phyloP scores from a whole-genome alignment of 2,888 invertebrate genomes.

The Eupeodes luniger region DNA sequence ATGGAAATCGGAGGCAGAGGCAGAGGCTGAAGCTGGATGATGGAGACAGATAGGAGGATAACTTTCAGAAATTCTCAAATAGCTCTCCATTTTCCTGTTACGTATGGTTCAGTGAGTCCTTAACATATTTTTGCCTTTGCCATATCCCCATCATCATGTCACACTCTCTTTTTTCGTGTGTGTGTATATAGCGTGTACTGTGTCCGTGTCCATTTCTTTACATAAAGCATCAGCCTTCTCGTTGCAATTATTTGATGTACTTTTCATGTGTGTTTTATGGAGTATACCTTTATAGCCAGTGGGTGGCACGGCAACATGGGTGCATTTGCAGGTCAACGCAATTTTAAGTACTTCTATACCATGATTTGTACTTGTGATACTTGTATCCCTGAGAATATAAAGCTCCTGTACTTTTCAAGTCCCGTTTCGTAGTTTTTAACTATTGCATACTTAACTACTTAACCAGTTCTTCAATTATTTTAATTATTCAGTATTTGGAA shows the following conservation, averaged over 20 bases:
- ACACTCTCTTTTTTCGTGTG: slow-evolving; percentile 6
- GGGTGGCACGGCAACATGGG: background rate
- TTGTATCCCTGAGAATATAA: too few species aligned
- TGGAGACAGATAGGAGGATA: background rate
- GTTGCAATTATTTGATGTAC: slow-evolving; percentile 70
- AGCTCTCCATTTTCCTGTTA: slow-evolving; percentile 67
- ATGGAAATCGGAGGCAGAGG: too few species aligned
- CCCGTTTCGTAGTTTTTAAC: too few species aligned
- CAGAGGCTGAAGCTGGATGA: too few species aligned
- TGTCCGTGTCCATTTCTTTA: slow-evolving; percentile 36
- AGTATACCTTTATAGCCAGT: background rate
- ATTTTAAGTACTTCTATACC: too few species aligned
- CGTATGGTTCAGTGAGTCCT: slow-evolving; percentile 69
- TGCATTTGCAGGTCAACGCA: background rate
- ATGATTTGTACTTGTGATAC: too few species aligned
- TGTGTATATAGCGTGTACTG: background rate
- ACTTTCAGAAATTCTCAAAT: slow-evolving; percentile 63
- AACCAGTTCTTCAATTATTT: too few species aligned
- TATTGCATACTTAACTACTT: too few species aligned
- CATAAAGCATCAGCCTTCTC: slow-evolving; percentile 6
- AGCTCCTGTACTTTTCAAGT: too few species aligned
- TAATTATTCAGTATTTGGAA: too few species aligned
- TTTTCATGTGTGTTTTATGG: slow-evolving; percentile 31
- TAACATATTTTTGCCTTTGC: slow-evolving; percentile 46
- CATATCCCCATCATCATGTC: slow-evolving; percentile 12